These are phyloP conservation scores for Sepioteuthis lessoniana DNA, from an alignment of 2,888 invertebrate species.

Conservation along the genomic window DNA sequence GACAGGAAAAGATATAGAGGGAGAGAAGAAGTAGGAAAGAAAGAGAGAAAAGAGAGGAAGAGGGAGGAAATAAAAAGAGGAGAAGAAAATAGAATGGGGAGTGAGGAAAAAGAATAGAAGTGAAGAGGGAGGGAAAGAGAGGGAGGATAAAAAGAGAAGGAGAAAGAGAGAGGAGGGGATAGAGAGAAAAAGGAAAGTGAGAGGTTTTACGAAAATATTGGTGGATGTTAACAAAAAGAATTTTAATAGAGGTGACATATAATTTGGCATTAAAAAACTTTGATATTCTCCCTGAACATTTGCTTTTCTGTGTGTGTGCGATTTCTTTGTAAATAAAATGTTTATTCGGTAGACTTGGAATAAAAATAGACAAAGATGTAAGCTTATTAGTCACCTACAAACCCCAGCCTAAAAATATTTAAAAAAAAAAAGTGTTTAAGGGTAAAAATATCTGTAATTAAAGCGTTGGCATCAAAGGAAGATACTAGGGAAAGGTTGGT, in stretches of 20 bases:
- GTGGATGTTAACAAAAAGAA: too few species aligned
- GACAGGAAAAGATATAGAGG: constrained; percentile 41
- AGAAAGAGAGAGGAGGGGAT: neutral
- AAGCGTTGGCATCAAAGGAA: neutral
- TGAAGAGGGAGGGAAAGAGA: neutral
- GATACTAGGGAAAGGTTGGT: neutral
- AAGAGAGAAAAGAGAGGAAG: neutral
- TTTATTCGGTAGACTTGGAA: too few species aligned
- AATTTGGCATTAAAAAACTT: too few species aligned
- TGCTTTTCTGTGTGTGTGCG: too few species aligned
- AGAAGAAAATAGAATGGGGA: neutral
- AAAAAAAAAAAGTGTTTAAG: neutral
- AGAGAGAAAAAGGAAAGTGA: neutral
- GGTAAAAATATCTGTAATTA: neutral
- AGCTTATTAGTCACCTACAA: neutral
- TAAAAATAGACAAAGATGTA: too few species aligned
- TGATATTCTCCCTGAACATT: too few species aligned
- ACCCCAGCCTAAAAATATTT: neutral
- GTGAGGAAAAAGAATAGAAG: neutral
- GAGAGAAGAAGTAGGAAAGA: constrained; percentile 4
- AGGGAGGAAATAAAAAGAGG: neutral
- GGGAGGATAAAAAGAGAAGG: neutral
- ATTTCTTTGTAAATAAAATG: too few species aligned
- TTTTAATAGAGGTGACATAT: too few species aligned
- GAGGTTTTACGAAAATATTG: neutral